These are phyloP conservation scores for Tachysurus vachellii DNA, from an alignment of 2,113 vertebrate species.

Conservation along the genomic window DNA sequence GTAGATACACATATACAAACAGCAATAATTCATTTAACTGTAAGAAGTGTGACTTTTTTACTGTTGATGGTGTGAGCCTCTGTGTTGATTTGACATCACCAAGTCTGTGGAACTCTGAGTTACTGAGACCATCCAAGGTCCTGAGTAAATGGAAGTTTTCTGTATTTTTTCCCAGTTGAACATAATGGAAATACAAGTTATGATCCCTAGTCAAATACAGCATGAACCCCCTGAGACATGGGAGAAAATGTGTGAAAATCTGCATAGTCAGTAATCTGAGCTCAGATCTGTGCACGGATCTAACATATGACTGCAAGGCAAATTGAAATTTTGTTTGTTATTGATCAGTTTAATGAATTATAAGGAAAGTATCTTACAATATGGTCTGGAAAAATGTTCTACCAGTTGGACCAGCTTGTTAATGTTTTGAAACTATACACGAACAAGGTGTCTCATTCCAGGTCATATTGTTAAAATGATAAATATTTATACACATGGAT, in stretches of 20 bases:
- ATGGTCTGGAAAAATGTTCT: not conserved
- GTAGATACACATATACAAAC: not conserved
- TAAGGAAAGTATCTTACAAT: not conserved
- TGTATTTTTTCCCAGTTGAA: not conserved
- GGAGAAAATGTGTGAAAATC: not conserved
- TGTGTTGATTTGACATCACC: not conserved
- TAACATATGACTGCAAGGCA: not conserved
- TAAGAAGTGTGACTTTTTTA: not conserved
- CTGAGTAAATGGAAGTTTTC: not conserved
- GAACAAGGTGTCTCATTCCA: not conserved
- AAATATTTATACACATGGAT: not conserved
- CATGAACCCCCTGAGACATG: not conserved
- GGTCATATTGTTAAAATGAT: not conserved
- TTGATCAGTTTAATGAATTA: not conserved
- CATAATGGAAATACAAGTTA: not conserved
- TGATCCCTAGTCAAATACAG: not conserved
- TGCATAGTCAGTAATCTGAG: not conserved
- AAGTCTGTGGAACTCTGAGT: not conserved
- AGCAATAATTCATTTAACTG: not conserved
- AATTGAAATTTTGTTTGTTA: not conserved
- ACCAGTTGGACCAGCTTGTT: not conserved
- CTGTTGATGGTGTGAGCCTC: not conserved
- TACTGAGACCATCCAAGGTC: not conserved
- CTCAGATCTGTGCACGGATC: not conserved
- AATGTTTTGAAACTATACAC: not conserved